phyloP scores from a whole-genome alignment of 2,888 invertebrate species.

The Exephanes ischioxanthus region DNA sequence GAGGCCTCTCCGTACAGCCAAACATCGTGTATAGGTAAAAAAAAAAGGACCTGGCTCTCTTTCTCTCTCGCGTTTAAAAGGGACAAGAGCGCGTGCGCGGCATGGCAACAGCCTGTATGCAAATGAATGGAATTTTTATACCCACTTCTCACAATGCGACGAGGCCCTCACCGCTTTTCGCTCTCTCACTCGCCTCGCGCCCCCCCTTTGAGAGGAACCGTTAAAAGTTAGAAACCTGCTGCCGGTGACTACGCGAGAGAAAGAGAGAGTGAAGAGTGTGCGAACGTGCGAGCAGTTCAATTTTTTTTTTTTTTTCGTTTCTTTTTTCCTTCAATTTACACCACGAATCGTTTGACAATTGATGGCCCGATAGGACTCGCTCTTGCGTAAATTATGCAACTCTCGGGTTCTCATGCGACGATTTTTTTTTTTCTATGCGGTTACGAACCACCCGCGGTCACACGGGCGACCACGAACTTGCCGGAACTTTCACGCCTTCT shows the following conservation, averaged over 20 bases:
- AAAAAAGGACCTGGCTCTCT: constrained; percentile 30
- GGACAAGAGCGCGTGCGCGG: constrained; percentile 72
- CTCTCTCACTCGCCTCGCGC: constrained; percentile 54
- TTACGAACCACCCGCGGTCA: constrained; percentile 15
- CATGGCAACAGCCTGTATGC: constrained; percentile 82
- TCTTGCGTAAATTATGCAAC: constrained; percentile 56
- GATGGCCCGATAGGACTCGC: constrained; percentile 41
- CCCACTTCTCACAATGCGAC: constrained; percentile 77
- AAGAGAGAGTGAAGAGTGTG: constrained; percentile 27
- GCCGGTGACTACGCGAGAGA: constrained; percentile 53
- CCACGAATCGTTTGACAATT: constrained; percentile 22
- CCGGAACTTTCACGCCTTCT: constrained; percentile 32
- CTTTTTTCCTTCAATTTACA: background rate
- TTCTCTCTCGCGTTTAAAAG: constrained; percentile 44
- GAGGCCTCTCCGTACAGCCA: constrained; percentile 1
- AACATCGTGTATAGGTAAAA: constrained; percentile 44
- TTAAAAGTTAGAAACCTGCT: constrained; percentile 84
- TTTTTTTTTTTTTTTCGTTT: constrained; percentile 29
- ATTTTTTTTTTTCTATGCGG: background rate
- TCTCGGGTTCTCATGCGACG: constrained; percentile 8
- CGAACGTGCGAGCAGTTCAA: constrained; percentile 41
- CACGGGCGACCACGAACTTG: background rate
- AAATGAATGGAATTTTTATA: constrained; percentile 83
- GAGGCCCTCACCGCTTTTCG: constrained; percentile 43
- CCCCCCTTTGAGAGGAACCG: constrained; percentile 80